These are phyloP conservation scores for Pachyrhynchus sulphureomaculatus DNA, from an alignment of 1,140 invertebrate genomes.

Conservation along the genomic window DNA sequence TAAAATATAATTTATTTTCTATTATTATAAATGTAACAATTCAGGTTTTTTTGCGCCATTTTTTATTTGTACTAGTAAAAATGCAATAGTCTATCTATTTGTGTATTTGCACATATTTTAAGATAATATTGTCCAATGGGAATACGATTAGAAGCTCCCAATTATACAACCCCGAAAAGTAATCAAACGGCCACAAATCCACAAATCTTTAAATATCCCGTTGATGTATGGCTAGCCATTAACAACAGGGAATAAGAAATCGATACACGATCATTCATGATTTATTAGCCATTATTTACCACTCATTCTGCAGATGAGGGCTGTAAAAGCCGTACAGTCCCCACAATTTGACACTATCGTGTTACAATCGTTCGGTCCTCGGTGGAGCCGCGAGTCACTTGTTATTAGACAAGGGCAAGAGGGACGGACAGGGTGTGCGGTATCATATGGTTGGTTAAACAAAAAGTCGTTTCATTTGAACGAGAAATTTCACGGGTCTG, in stretches of 20 bases:
- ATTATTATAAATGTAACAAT: too few relatives aligned
- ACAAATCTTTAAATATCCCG: constrained; percentile 18
- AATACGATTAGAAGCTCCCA: too few relatives aligned
- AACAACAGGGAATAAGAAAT: constrained; percentile 13
- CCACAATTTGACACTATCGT: constrained; percentile 26
- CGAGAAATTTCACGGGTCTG: not conserved
- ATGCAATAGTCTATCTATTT: too few relatives aligned
- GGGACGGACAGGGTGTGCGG: not conserved
- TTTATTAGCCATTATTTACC: constrained; percentile 28
- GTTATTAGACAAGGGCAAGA: not conserved
- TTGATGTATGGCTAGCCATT: constrained; percentile 25
- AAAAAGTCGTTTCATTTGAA: constrained; percentile 19
- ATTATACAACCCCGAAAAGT: not conserved
- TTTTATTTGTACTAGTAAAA: too few relatives aligned
- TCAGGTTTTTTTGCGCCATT: too few relatives aligned
- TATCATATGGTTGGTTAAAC: constrained; percentile 6
- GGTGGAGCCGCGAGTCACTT: constrained; percentile 1
- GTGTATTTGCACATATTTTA: too few relatives aligned
- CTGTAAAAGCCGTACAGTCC: constrained; percentile 16
- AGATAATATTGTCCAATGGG: too few relatives aligned
- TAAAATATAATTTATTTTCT: too few relatives aligned
- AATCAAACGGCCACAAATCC: constrained; percentile 25
- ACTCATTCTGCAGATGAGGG: constrained; percentile 17
- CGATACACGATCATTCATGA: constrained; percentile 27
- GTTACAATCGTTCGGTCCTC: constrained; percentile 18